Evolutionary conservation across 2,797 vertebrate species (phyloP).

Genomic region (Carduelis carduelis): DNA sequence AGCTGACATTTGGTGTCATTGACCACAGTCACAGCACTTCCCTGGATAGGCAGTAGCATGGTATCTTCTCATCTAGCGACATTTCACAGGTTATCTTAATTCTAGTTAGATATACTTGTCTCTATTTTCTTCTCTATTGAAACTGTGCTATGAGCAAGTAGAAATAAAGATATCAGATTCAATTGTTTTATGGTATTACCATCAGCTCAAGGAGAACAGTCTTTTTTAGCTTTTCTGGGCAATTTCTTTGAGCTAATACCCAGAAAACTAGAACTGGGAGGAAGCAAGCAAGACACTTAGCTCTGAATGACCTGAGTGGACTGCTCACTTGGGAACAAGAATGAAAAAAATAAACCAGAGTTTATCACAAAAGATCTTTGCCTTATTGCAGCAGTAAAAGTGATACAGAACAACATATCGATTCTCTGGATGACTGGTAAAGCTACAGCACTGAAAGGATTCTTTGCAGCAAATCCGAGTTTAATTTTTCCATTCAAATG

Average conservation of each 20-base stretch:
- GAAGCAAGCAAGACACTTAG: conserved; percentile 5
- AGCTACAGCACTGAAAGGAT: conserved; percentile 13
- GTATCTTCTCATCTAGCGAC: not conserved
- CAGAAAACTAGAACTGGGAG: conserved; percentile 8
- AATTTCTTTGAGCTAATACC: conserved; percentile 25
- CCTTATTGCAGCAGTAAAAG: conserved; percentile 11
- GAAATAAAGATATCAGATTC: not conserved
- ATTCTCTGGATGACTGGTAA: conserved; percentile 43
- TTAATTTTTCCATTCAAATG: conserved; percentile 62
- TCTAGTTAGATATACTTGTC: not conserved
- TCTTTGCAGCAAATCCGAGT: conserved; percentile 20
- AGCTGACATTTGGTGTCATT: not conserved
- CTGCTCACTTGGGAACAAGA: conserved; percentile 13
- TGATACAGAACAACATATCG: conserved; percentile 38
- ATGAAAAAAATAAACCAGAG: not conserved
- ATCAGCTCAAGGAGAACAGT: not conserved
- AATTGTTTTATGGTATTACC: not conserved
- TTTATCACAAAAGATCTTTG: conserved; percentile 44
- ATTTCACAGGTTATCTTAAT: conserved; percentile 7
- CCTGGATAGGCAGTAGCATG: not conserved
- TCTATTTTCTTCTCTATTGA: not conserved
- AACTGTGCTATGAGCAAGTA: not conserved
- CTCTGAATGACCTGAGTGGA: conserved; percentile 19
- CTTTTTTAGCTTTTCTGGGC: not conserved
- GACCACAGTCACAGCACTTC: not conserved